Conservation (phyloP, 1,140 invertebrate species). For the Helicoverpa armigera region DNA sequence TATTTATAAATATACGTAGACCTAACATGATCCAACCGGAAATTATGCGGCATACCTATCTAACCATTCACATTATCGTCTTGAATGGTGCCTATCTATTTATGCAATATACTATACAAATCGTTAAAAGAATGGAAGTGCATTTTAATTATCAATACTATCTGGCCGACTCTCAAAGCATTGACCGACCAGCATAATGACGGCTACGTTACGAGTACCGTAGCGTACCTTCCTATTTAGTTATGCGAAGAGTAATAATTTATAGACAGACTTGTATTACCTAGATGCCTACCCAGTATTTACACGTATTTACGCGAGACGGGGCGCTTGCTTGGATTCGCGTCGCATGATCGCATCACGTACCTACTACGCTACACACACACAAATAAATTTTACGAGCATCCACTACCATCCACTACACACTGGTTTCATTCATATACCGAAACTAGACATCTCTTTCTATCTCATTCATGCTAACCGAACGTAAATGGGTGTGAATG, state of each 20-base stretch:
- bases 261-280: slow-evolving; percentile 57
- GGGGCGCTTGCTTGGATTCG: slow-evolving; percentile 71
- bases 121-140: slow-evolving; percentile 9
- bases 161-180: slow-evolving; percentile 9
- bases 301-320: slow-evolving; percentile 79
- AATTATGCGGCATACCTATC: slow-evolving; percentile 34
- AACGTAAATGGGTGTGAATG: slow-evolving; percentile 61
- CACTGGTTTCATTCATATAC: slow-evolving; percentile 85
- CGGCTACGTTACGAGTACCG: slow-evolving; percentile 22
- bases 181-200: slow-evolving; percentile 20
- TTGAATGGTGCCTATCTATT: too few relatives aligned
- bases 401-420: slow-evolving; percentile 80
- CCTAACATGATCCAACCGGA: slow-evolving; percentile 1
- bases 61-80: slow-evolving; percentile 6
- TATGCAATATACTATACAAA: slow-evolving; percentile 1
- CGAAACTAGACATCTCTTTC: slow-evolving; percentile 82
- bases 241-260: slow-evolving; percentile 33
- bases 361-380: slow-evolving; percentile 78
- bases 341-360: slow-evolving; percentile 72
- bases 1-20: not conserved
- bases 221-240: slow-evolving; percentile 41
- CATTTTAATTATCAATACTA: slow-evolving; percentile 21
- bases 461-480: slow-evolving; percentile 75
- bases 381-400: slow-evolving; percentile 76
- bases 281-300: slow-evolving; percentile 70